Base-by-base conservation (phyloP, 2,113 vertebrate genomes). In the Rhineura floridana region DNA sequence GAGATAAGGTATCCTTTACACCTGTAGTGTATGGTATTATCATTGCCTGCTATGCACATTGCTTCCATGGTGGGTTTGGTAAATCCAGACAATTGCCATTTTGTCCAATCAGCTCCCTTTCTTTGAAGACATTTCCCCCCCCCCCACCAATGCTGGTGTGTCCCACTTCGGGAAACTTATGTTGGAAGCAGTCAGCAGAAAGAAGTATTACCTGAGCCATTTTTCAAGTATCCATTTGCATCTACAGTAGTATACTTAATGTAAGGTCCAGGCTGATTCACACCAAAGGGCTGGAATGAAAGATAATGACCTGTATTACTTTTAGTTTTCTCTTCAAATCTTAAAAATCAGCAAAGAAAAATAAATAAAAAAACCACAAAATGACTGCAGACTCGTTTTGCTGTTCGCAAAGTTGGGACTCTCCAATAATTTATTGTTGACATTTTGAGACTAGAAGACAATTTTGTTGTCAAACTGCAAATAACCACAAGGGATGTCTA, bases 191-290 rank as follows among this genome's bases (percentile, higher is more conserved):
- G 9, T 44, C 23, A 83, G 25, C 33, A 88, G 79, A 65, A 52
- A 81, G 1, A 9, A 50, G 33, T 73, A 97, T 98, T 96, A 99
- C 98, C 99, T 93, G 99, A 99, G 36, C 98, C 98, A 4, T 99
- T 99, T 95, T 99, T 99, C 91, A 97, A 96, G 92, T 98, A 97
- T 30, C 99, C 99, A 36, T 98, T 99, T 73, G 98, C 98, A 94
- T 99, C 98, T 84, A 98, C 97, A 1, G 99, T 98, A 72, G 97
- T 99, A 94, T 99, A 99, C 98, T 97, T 99, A 95, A 99, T 98
- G 85, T 99, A 99, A 25, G 99, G 98, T 73, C 99, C 99, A 12
- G 99, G 99, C 89, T 99, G 99, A 92, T 99, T 99, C 50, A 99
- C 99, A 90, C 99, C 99, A 44, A 99, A 99, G 65, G 98, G 98